A percentile compares a stretch with the other conserved stretches of the same genome.
Conservation (phyloP, 2,888 invertebrate genomes). For the Hedya salicella region DNA sequence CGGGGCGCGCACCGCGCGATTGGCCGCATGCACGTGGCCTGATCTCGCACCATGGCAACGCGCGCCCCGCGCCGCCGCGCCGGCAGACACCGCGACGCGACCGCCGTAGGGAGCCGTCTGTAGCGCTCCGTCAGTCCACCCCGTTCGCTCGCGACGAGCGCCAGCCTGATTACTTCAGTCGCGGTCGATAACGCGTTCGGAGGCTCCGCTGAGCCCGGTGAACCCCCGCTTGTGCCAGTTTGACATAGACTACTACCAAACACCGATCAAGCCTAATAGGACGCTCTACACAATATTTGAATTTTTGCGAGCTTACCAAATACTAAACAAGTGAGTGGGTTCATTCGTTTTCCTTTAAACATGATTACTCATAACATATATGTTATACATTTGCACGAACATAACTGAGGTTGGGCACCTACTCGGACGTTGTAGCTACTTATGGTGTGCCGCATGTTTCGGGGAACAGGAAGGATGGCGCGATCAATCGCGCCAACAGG, state of each 20-base stretch:
- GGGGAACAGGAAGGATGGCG: neutral
- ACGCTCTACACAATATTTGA: conserved; percentile 13
- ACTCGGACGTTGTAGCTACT: neutral
- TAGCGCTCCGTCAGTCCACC: conserved; percentile 46
- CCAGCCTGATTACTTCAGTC: conserved; percentile 33
- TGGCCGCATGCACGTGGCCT: conserved; percentile 90
- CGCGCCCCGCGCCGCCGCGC: conserved; percentile 51
- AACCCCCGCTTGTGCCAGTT: conserved; percentile 10
- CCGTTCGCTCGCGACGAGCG: conserved; percentile 45
- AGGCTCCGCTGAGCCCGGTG: conserved; percentile 9
- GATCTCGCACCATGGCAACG: conserved; percentile 90
- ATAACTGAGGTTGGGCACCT: neutral
- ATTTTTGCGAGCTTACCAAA: conserved; percentile 1
- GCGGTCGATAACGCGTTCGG: conserved; percentile 60
- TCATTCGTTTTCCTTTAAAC: conserved; percentile 9
- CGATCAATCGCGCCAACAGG: conserved; percentile 24
- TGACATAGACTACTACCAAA: too few species aligned
- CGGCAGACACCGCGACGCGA: conserved; percentile 53
- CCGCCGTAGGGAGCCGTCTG: conserved; percentile 53
- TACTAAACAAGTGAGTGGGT: conserved; percentile 32
- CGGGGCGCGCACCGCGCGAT: conserved; percentile 68
- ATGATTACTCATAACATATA: neutral
- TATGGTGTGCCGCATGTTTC: neutral
- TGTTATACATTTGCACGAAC: too few species aligned
- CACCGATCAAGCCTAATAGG: neutral